Evolutionary conservation across 2,888 invertebrate genomes (phyloP), one percentile per base, ranked within the genome.

Genomic region (Agrotis exclamationis): DNA sequence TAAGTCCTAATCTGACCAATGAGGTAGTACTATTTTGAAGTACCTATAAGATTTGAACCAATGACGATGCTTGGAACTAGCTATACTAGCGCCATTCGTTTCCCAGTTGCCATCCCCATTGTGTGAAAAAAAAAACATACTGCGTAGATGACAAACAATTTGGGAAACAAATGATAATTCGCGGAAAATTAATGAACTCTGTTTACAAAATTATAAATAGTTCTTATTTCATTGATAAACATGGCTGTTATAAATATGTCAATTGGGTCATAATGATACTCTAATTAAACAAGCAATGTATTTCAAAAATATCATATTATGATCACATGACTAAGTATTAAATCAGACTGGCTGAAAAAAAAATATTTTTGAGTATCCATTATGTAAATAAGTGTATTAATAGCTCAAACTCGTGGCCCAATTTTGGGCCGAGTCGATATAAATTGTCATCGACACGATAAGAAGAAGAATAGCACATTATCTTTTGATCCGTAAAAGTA

Each of bases 251-350:
- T 44, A 48, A 58, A 47, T 58, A 63, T 59, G 62, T 62, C 53
- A 63, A 50, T 28, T 24, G 51, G 76, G 78, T 76, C 73, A 56
- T 20, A 28, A 13, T 20, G 67, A 78, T 67, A 73, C 13, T 58
- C 58, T 65, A 62, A 76, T 65, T 63, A 57, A n/a, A 47, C 44
- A 39, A 67, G 33, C 51, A n/a, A 39, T 50, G 57, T 13, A 39
- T 45, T 65, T 53, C 33, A 58, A n/a, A 24, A 60, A 39, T 39
- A 39, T 51, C n/a, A 59, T 28, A 22, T 53, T n/a, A 48, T 56
- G 51, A 44, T 50, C 62, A 60, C 28, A 60, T 56, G 57, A 51
- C 20, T 51, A 22, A 24, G 33, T 28, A 24, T 24, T 22, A 7
- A 58, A 51, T 44, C 24, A 57, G 56, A 58, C 59, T 59, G 9